Conservation (phyloP, 2,888 invertebrate genomes). For the Hyalella azteca region DNA sequence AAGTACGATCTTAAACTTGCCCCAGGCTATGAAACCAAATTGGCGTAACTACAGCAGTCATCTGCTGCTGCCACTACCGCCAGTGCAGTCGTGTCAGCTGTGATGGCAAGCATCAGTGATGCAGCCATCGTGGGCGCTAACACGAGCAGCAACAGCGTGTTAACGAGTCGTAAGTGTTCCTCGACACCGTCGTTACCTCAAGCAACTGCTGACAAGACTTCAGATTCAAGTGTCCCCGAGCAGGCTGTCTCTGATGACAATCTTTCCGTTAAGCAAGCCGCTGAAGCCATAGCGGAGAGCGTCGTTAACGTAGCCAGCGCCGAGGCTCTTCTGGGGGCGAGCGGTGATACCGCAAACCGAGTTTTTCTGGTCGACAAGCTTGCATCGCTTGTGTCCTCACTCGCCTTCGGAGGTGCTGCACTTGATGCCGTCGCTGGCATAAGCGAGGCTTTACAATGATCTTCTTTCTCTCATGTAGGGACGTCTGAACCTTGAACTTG, state of each 20-base stretch:
- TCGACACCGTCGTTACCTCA: conserved; percentile 95
- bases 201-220: conserved; percentile 72
- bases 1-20: conserved; percentile 89
- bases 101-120: neutral
- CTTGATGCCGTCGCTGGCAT: neutral
- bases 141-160: conserved; percentile 65
- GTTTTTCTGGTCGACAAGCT: conserved; percentile 42
- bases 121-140: neutral
- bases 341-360: conserved; percentile 35
- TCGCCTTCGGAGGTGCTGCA: conserved; percentile 41
- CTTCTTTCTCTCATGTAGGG: neutral
- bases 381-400: conserved; percentile 50
- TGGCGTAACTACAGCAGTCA: too few relatives aligned
- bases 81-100: conserved; percentile 47
- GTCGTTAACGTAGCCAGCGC: conserved; percentile 76
- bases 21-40: conserved; percentile 70
- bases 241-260: conserved; percentile 96
- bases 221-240: conserved; percentile 90
- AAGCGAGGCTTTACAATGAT: neutral
- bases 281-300: conserved; percentile 87
- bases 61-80: conserved; percentile 58
- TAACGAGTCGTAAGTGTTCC: conserved; percentile 88
- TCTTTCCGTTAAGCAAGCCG: conserved; percentile 82
- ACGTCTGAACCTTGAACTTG: too few relatives aligned
- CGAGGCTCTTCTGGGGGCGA: conserved; percentile 66